Base-by-base conservation (phyloP, 2,113 vertebrate species). In the Boulengeromyrus knoepffleri region DNA sequence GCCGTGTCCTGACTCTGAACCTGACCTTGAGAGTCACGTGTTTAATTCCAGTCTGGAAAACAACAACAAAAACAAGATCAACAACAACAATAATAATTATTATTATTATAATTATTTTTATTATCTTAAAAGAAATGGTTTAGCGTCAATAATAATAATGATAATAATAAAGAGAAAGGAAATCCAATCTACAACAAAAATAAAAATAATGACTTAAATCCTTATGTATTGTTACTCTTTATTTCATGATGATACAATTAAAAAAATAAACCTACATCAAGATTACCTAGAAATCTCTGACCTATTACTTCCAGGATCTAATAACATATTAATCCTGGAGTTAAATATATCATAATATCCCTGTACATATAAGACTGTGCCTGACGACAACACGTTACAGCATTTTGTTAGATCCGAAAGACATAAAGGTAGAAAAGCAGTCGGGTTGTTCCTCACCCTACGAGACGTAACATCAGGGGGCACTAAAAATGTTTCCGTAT, bases 1-100 rank as follows among this genome's bases (percentile, higher is more conserved):
- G 36, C n/a, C 27, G 24, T 89, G 62, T 89, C 46, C 70, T 52
- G n/a, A 80, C 46, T 9, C 5, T 52, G n/a, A 19, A 39, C 88
- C 47, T 80, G 88, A 77, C 88, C 88, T 89, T 89, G 70, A 80
- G 36, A 89, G 47, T 74, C 66, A 52, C 46, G 47, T 80, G n/a
- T 45, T 53, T 85, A 47, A 80, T 21, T 80, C 42, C 77, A 88
- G 13, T 42, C 87, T 85, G 83, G 45, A 85, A 85, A 42, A 84
- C 39, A 45, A 83, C 77, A 84, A 10, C 0, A 21, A 36, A 58
- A 62, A 19, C 50, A 53, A 88, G 8, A 56, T 53, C 17, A 53
- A 53, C 52, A 66, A 46, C 17, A 45, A 46, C n/a, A 74, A 27
- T 10, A 80, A 80, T 80, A 42, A 36, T 8, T 0, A 80, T 15